Conservation (phyloP, 1,140 invertebrate genomes). For the Bicyclus anynana region DNA sequence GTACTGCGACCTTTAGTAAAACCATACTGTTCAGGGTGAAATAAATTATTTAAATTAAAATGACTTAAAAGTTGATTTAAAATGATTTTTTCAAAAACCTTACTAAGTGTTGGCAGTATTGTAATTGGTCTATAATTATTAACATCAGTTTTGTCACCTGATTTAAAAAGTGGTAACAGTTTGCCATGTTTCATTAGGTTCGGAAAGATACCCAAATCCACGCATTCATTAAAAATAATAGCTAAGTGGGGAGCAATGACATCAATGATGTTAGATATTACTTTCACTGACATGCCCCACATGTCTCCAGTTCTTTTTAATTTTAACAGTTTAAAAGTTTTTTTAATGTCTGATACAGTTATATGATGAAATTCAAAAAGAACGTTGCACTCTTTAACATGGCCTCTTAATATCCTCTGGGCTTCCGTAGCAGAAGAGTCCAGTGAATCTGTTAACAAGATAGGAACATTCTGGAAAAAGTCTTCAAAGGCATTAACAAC, state of each 20-base stretch:
- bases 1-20: slow-evolving; percentile 17
- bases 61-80: slow-evolving; percentile 9
- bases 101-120: slow-evolving; percentile 13
- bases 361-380: too few species aligned
- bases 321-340: not conserved
- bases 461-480: too few species aligned
- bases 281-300: slow-evolving; percentile 3
- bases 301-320: not conserved
- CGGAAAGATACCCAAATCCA: not conserved
- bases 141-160: not conserved
- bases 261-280: slow-evolving; percentile 4
- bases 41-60: slow-evolving; percentile 13
- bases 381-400: too few species aligned
- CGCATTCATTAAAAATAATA: slow-evolving; percentile 1
- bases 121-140: slow-evolving; percentile 12
- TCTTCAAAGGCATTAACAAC: too few species aligned
- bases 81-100: slow-evolving; percentile 23
- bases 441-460: too few species aligned
- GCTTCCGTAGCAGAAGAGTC: too few species aligned
- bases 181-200: slow-evolving; percentile 2
- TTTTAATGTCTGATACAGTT: not conserved
- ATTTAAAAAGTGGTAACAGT: slow-evolving; percentile 3
- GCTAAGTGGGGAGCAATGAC: slow-evolving; percentile 1
- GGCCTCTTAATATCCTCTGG: too few species aligned
- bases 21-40: slow-evolving; percentile 8